Evolutionary conservation across 2,113 vertebrate species (phyloP), one percentile per base, ranked within the genome.

Genomic region (Petrocephalus zakoni): DNA sequence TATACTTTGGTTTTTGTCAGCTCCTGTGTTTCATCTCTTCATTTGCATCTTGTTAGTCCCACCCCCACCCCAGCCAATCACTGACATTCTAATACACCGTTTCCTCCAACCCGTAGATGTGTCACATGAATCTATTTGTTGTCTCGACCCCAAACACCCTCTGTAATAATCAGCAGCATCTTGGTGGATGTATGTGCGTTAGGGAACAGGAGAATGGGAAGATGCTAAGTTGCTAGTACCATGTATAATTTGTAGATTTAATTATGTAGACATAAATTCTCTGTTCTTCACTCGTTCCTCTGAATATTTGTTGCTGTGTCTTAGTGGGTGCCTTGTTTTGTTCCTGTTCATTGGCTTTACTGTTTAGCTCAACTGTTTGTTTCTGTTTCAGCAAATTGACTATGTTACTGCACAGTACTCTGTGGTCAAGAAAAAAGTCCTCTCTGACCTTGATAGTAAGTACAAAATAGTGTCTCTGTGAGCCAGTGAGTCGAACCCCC

Each of bases 401-500:
- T 98, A 97, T 90, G 89, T 99, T 90, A 92, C 97, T 89, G 94
- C 90, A 17, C 97, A 99, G 92, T 99, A 97, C 93, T 96, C 94
- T 88, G 96, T 94, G 58, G 96, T 97, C 83, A 99, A 98, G 95
- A 95, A 97, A 91, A 97, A 94, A 94, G 97, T 96, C 56, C 94
- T 99, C 72, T 96, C 95, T 15, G 97, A 99, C 90, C 93, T 99
- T 83, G 96, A 98, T 90, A 96, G 98, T 99, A 93, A 98, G 98
- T 96, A 91, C 55, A 85, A 6, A 49, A 42, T 5, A 68, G 25
- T n/a, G 86, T 68, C 55, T 68, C 64, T 22, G 9, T 75, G n/a
- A 72, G 78, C 78, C 21, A 82, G 58, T 25, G 8, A 64, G 61
- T n/a, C n/a, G n/a, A 13, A 1, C 6, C 78, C 37, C 17, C 6